A percentile compares a stretch with the other conserved stretches of the same genome.
Evolutionary conservation across 2,113 vertebrate genomes (phyloP).

Genomic region (Xiphophorus hellerii): DNA sequence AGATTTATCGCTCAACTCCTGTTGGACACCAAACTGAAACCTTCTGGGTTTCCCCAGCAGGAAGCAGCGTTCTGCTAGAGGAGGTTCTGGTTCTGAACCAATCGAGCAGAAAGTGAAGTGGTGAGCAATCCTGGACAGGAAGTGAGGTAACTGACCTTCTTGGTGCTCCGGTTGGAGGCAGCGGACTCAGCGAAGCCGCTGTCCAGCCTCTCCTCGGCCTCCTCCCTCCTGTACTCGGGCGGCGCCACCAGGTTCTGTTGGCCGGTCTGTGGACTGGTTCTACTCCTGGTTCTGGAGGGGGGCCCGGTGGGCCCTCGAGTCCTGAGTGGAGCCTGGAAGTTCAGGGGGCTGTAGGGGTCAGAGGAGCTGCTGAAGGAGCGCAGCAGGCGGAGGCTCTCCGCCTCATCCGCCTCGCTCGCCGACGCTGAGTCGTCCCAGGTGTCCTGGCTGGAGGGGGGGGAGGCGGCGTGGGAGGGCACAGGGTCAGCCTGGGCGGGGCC

Average conservation of each 20-base stretch:
- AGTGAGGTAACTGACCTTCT: conserved; percentile 69
- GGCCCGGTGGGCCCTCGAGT: conserved; percentile 50
- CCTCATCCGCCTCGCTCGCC: conserved; percentile 82
- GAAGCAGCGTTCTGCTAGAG: too few relatives aligned
- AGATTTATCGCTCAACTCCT: too few relatives aligned
- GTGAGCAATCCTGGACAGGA: not conserved
- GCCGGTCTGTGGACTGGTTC: not conserved
- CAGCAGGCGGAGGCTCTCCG: conserved; percentile 84
- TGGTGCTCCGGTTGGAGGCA: conserved; percentile 20
- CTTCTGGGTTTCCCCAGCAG: too few relatives aligned
- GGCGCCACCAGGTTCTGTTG: not conserved
- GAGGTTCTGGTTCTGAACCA: too few relatives aligned
- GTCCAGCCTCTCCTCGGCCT: conserved; percentile 69
- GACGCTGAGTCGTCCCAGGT: conserved; percentile 70
- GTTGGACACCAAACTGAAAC: too few relatives aligned
- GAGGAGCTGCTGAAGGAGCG: conserved; percentile 85
- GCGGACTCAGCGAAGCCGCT: conserved; percentile 61
- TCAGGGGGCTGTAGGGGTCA: conserved; percentile 91
- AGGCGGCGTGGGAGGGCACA: conserved; percentile 15
- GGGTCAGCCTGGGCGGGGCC: conserved; percentile 31
- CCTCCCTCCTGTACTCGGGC: conserved; percentile 51
- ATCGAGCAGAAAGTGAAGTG: not conserved
- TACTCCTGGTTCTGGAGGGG: not conserved
- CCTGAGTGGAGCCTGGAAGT: conserved; percentile 88
- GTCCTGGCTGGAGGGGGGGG: conserved; percentile 35